Evolutionary conservation across 2,888 invertebrate genomes (phyloP), one percentile per base, ranked within the genome.

Genomic region (Sisyra terminalis): DNA sequence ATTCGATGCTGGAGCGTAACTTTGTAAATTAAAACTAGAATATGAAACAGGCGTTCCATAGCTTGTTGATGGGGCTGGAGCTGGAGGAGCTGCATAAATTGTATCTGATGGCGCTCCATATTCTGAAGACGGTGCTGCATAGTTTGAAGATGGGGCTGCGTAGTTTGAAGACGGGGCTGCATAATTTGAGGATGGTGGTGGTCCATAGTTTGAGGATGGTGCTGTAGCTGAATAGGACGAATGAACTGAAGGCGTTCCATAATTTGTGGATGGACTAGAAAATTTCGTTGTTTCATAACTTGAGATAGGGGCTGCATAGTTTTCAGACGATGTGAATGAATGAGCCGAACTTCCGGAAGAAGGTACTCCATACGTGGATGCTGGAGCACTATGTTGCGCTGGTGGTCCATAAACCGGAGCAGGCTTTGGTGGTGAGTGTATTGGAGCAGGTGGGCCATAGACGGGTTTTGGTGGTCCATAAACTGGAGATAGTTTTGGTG

Each of bases 391-490:
- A 11, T 17, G 17, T 13, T 17, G 8, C n/a, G 42, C 42, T 9
- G 48, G 47, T 7, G 48, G 45, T 4, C 48, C 46, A 43, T 46
- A 46, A 3, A 40, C 42, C 14, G 44, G 44, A 9, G 42, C 44
- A 14, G 47, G 45, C 7, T 24, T 24, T 7, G 24, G 24, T 24
- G 24, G 5, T 24, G 24, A 24, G 7, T 24, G 7, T 5, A 24
- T 7, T 10, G 46, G 45, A 6, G 45, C 47, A 29, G 39, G 42
- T n/a, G 50, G 50, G 2, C 51, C 52, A 42, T 52, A 53, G 17
- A 47, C 48, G n/a, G 50, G 46, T 41, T 47, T 50, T n/a, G 53
- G 52, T 5, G 51, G 48, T 3, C 51, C 51, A 41, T 52, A 51
- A 13, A 49, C 42, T 24, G 24, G n/a, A n/a, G n/a, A n/a, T 14